Evolutionary conservation across 2,888 invertebrate genomes (phyloP), one percentile per base, ranked within the genome.

Genomic region (Drosophila dives): DNA sequence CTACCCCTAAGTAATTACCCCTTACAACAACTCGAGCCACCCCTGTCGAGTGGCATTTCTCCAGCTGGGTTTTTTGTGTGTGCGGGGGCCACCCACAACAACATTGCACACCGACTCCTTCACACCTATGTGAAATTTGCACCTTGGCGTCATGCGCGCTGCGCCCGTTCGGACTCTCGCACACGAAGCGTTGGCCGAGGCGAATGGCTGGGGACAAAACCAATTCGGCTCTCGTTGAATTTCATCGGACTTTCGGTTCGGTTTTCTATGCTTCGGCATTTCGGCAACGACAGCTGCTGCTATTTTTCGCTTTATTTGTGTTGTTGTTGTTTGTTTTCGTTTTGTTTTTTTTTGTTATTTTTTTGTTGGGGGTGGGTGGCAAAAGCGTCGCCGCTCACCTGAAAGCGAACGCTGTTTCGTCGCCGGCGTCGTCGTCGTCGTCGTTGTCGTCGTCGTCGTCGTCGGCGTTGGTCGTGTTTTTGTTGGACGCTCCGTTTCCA

Each of bases 131-230:
- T 77, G 73, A 54, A 66, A 83, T 83, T 87, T 75, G 74, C 88
- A 89, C 89, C 88, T 89, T 89, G 77, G 68, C 76, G 89, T 80
- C 91, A 84, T 91, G 91, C 91, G 91, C 91, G 66, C 66, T 90
- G 75, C 73, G 63, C 48, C 65, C 45, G 62, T 87, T 86, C 86
- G 86, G 87, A 86, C 76, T 85, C 68, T 67, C 70, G 63, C 62
- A 53, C 72, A 53, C 72, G 62, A 75, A 60, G 59, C 32, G 62
- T 59, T 45, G 38, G 20, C n/a, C 56, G 49, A 64, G 42, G 20
- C 48, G 58, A 56, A 8, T 45, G 69, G 42, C 49, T 50, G 61
- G 34, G 26, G 72, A 55, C 71, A 76, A 69, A 54, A 68, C 29
- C 29, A 29, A 29, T 4, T 72, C 70, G 83, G 64, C n/a, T n/a